Percentiles rank a stretch among this genome's conserved stretches.
phyloP scores from a whole-genome alignment of 2,113 vertebrate species.

The Oenanthe melanoleuca region DNA sequence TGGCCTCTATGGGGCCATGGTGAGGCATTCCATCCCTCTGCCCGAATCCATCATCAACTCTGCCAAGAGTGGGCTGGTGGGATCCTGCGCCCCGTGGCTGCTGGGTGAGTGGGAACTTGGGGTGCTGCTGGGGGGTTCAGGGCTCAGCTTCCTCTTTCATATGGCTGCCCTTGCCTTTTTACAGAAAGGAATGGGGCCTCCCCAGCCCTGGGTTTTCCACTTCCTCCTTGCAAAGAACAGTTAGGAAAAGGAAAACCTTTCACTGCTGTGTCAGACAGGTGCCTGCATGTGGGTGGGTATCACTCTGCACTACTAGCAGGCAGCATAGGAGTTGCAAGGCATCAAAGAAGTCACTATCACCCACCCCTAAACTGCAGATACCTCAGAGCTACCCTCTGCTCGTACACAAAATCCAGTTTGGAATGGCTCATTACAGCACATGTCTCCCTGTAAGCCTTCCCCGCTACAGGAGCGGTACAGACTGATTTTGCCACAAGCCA shows the following conservation, averaged over 20 bases:
- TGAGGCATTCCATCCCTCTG: constrained; percentile 93
- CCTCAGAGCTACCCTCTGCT: not conserved
- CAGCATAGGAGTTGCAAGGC: not conserved
- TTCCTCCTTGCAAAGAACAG: not conserved
- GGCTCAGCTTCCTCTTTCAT: not conserved
- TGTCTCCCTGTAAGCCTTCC: not conserved
- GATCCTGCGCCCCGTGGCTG: constrained; percentile 93
- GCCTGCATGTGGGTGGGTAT: not conserved
- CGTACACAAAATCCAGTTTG: not conserved
- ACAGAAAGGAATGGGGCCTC: not conserved
- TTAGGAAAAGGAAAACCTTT: not conserved
- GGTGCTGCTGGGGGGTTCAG: not conserved
- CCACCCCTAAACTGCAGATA: not conserved
- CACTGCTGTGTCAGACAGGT: not conserved
- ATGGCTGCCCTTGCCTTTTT: not conserved
- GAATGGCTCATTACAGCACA: not conserved
- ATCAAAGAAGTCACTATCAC: not conserved
- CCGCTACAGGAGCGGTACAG: rapidly evolving
- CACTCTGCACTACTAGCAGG: not conserved
- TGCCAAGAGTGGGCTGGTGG: constrained; percentile 85
- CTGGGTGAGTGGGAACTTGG: constrained; percentile 80
- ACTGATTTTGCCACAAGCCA: not conserved
- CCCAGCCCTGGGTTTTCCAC: not conserved
- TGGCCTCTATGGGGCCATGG: constrained; percentile 95
- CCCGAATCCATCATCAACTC: constrained; percentile 92